Percentiles rank a stretch among this genome's conserved stretches.
Conservation (phyloP, 2,113 vertebrate species). For the Helogale parvula region DNA sequence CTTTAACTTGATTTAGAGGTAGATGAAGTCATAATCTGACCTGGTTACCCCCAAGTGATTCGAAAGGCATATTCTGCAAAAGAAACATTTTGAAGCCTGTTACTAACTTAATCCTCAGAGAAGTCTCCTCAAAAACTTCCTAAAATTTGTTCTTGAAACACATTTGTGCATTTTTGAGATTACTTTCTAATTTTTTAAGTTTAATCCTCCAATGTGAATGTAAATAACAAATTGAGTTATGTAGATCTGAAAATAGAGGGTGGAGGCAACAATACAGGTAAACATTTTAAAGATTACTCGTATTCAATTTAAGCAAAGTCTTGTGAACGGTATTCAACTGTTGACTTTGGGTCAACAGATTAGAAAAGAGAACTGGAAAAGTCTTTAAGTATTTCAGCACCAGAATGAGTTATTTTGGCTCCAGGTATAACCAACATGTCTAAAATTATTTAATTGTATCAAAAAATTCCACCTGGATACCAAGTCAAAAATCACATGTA, state of each 20-base stretch:
- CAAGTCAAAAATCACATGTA: not conserved
- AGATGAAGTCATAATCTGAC: not conserved
- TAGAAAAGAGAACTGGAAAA: not conserved
- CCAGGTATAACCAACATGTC: not conserved
- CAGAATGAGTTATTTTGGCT: not conserved
- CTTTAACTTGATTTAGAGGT: not conserved
- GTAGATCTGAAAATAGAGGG: not conserved
- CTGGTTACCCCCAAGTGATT: rapidly evolving
- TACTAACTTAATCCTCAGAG: not conserved
- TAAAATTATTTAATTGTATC: not conserved
- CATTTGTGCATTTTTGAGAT: not conserved
- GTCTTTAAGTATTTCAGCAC: not conserved
- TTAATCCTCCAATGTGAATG: not conserved
- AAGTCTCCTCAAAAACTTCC: not conserved
- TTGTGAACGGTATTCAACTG: not conserved
- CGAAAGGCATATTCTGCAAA: not conserved
- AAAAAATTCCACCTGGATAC: not conserved
- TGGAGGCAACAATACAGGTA: not conserved
- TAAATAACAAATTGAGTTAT: not conserved
- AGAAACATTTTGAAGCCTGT: not conserved
- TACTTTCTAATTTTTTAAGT: not conserved
- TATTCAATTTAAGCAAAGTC: not conserved
- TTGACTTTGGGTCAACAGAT: not conserved
- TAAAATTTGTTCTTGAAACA: not conserved
- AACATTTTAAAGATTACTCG: not conserved